Conservation (phyloP, 2,888 invertebrate species). For the Apamea sordens region DNA sequence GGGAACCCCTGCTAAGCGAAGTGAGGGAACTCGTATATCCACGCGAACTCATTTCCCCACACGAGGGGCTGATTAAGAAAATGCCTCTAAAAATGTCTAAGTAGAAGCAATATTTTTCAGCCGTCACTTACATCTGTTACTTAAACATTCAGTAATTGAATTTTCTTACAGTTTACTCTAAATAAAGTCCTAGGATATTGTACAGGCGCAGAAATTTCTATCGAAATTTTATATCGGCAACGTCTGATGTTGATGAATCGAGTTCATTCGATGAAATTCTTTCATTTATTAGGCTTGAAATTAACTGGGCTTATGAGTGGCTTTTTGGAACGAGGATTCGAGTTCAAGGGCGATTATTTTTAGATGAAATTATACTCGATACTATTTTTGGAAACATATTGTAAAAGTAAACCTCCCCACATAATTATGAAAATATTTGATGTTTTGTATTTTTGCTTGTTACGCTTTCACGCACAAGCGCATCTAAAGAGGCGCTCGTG, state of each 20-base stretch:
- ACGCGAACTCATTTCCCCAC: conserved; percentile 62
- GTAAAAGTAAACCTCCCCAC: not conserved
- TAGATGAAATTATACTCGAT: not conserved
- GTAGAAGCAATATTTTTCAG: conserved; percentile 55
- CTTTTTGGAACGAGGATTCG: not conserved
- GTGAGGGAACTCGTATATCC: conserved; percentile 58
- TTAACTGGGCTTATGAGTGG: conserved; percentile 35
- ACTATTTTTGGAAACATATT: not conserved
- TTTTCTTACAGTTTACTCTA: conserved; percentile 56
- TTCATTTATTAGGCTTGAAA: conserved; percentile 54
- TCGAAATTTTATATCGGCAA: conserved; percentile 57
- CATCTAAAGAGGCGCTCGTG: too few species aligned
- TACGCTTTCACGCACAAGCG: too few species aligned
- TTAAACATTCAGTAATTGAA: conserved; percentile 66
- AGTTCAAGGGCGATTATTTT: conserved; percentile 5
- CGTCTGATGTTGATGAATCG: conserved; percentile 61
- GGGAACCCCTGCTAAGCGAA: conserved; percentile 55
- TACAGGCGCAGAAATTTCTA: conserved; percentile 41
- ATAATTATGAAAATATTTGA: not conserved
- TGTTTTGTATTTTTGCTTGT: too few species aligned
- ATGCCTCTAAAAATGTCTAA: conserved; percentile 62
- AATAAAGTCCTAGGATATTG: conserved; percentile 53
- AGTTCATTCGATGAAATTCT: conserved; percentile 46
- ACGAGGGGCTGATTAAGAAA: conserved; percentile 65
- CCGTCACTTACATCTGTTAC: conserved; percentile 67